phyloP scores from a whole-genome alignment of 2,113 vertebrate species.

The Athene cunicularia region DNA sequence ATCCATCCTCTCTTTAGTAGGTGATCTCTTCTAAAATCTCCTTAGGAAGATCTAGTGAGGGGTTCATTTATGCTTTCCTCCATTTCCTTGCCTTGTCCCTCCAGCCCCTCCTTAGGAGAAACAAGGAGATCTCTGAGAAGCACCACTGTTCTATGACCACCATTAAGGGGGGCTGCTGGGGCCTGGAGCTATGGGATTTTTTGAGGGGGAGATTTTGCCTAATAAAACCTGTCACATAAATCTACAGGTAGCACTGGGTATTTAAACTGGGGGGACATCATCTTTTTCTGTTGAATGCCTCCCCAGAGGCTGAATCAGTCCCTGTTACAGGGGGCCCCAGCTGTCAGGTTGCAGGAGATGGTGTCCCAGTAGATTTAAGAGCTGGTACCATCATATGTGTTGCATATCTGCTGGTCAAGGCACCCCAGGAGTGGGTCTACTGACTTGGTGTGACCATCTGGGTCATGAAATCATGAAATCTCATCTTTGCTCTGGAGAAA shows the following conservation, averaged over 20 bases:
- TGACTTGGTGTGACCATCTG: background rate
- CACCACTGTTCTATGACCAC: accelerated
- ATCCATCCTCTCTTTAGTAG: slow-evolving; percentile 23
- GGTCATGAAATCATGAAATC: background rate
- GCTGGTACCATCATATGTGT: background rate
- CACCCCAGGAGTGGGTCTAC: background rate
- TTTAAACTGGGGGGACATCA: background rate
- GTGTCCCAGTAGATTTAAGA: background rate
- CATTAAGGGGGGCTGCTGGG: background rate
- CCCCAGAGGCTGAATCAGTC: background rate
- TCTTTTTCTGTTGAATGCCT: background rate
- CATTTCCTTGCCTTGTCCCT: background rate
- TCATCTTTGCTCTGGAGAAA: accelerated
- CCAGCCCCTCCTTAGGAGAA: background rate
- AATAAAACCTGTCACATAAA: background rate
- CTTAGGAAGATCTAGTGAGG: background rate
- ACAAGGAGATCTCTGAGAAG: background rate
- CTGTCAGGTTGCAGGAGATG: background rate
- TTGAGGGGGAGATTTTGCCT: background rate
- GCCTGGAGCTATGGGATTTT: background rate
- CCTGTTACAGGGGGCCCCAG: background rate
- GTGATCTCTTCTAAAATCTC: slow-evolving; percentile 40
- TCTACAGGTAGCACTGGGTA: background rate
- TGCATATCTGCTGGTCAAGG: background rate
- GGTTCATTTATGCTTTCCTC: background rate